These are phyloP conservation scores for Pecten maximus DNA, from an alignment of 2,888 invertebrate species.

Conservation along the genomic window DNA sequence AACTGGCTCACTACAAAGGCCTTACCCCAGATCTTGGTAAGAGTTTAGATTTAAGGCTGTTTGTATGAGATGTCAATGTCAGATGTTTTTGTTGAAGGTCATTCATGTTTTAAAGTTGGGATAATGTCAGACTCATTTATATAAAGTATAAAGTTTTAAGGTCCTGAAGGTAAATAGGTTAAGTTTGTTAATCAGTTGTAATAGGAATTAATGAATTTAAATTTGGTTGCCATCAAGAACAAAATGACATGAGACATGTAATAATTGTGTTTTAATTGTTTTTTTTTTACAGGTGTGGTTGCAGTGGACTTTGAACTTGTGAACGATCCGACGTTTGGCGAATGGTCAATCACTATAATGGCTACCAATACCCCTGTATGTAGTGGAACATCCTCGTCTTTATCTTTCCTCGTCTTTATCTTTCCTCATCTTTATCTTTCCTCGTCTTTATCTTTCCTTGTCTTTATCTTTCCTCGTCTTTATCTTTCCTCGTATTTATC, in stretches of 20 bases:
- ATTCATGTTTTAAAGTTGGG: too few relatives aligned
- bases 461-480: too few relatives aligned
- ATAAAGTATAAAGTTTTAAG: not conserved
- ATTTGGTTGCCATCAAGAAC: not conserved
- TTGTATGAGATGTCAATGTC: not conserved
- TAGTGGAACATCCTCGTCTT: not conserved
- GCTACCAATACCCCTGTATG: conserved; percentile 13
- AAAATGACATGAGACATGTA: too few relatives aligned
- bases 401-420: not conserved
- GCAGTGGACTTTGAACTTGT: conserved; percentile 39
- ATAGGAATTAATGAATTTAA: not conserved
- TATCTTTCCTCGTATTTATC: too few relatives aligned
- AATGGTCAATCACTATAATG: conserved; percentile 39
- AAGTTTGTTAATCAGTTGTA: not conserved
- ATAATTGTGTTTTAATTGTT: not conserved
- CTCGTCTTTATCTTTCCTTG: too few relatives aligned
- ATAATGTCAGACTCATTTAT: too few relatives aligned
- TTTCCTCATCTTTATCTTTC: not conserved
- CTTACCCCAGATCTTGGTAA: not conserved
- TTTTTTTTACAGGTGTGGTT: conserved; percentile 41
- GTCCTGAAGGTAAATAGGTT: not conserved
- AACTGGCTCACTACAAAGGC: not conserved
- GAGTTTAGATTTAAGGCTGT: not conserved
- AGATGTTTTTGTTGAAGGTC: not conserved
- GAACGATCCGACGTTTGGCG: conserved; percentile 44